phyloP scores from a whole-genome alignment of 1,140 invertebrate genomes.

The Battus philenor region DNA sequence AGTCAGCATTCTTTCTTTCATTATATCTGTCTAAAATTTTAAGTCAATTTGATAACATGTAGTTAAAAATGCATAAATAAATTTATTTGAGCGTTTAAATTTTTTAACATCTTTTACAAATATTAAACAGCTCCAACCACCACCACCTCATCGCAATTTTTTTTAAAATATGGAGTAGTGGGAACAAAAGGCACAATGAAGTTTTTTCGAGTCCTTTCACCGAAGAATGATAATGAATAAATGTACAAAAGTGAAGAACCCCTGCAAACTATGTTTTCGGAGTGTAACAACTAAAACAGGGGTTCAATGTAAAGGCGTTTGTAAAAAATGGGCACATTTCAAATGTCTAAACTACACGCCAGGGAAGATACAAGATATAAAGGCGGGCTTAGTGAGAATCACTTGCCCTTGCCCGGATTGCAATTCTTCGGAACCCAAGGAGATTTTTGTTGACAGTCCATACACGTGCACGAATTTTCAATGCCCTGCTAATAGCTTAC shows the following conservation, averaged over 20 bases:
- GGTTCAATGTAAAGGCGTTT: constrained; percentile 52
- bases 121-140: too few species aligned
- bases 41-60: constrained; percentile 5
- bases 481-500: constrained; percentile 31
- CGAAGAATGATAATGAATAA: constrained; percentile 25
- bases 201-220: constrained; percentile 10
- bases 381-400: constrained; percentile 38
- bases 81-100: too few species aligned
- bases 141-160: too few species aligned
- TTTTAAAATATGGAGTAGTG: too few species aligned
- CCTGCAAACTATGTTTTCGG: constrained; percentile 50
- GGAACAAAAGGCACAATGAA: not conserved
- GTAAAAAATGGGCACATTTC: constrained; percentile 55
- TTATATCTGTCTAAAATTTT: not conserved
- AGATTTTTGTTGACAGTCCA: constrained; percentile 24
- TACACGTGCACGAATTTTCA: constrained; percentile 27
- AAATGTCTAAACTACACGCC: constrained; percentile 52
- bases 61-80: too few species aligned
- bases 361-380: constrained; percentile 51
- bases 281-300: constrained; percentile 41
- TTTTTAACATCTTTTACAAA: too few species aligned
- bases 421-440: constrained; percentile 25
- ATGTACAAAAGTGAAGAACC: constrained; percentile 46
- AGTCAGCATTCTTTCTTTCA: constrained; percentile 10
- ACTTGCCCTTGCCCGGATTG: constrained; percentile 56